phyloP scores from a whole-genome alignment of 2,797 vertebrate genomes.

The Gymnothorax javanicus region DNA sequence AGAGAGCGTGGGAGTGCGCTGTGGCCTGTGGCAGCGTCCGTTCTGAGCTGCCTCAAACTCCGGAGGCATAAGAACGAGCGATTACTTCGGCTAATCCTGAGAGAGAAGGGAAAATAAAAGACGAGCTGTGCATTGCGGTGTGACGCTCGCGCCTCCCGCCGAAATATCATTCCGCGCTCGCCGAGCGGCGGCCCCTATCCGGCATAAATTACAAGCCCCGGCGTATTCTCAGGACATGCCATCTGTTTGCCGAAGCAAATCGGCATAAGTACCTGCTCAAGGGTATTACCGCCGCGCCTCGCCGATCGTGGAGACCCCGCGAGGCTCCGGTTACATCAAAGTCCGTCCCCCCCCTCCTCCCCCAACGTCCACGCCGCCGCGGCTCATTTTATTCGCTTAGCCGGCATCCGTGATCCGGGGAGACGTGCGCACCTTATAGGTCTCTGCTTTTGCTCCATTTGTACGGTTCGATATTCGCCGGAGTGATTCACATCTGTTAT shows the following conservation, averaged over 20 bases:
- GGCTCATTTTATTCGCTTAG: not conserved
- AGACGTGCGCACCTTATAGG: not conserved
- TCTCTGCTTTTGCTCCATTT: not conserved
- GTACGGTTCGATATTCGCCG: not conserved
- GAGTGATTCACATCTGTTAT: not conserved
- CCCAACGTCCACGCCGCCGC: not conserved
- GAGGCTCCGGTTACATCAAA: no score
- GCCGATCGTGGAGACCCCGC: not conserved
- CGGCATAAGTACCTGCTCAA: not conserved
- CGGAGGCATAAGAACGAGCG: not conserved
- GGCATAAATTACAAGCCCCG: not conserved
- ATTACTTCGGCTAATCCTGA: not conserved
- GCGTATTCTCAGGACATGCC: not conserved
- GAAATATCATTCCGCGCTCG: not conserved
- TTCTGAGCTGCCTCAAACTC: not conserved
- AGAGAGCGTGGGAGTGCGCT: no score
- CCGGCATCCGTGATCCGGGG: not conserved
- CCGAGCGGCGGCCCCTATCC: not conserved
- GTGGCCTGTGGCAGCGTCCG: not conserved
- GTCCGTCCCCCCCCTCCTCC: not conserved
- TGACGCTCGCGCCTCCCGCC: no score
- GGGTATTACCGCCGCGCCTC: not conserved
- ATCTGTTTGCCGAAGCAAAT: conserved; percentile 4
- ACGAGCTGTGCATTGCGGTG: not conserved
- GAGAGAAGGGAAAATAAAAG: not conserved